Conservation (phyloP, 2,113 vertebrate species). For the Oryzias melastigma region DNA sequence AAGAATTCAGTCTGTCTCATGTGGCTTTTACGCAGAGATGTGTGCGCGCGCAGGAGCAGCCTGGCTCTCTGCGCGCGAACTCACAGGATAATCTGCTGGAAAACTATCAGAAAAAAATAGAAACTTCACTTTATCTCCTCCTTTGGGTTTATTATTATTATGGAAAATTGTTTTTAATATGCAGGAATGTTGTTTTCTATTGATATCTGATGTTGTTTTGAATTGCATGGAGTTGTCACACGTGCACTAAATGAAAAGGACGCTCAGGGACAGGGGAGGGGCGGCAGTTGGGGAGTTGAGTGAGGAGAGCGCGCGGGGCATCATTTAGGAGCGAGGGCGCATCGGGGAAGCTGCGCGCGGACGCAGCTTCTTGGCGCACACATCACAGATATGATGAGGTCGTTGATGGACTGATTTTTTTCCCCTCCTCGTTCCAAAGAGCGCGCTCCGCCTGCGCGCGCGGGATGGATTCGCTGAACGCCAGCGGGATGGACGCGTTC, state of each 20-base stretch:
- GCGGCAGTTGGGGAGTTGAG: slow-evolving; percentile 46
- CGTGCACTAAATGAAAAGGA: slow-evolving; percentile 11
- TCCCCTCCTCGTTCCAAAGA: too few relatives aligned
- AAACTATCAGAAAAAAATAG: not conserved
- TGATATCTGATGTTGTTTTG: not conserved
- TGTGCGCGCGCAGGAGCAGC: slow-evolving; percentile 3
- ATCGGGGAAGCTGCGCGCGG: slow-evolving; percentile 34
- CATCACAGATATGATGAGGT: not conserved
- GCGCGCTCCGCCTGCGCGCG: too few relatives aligned
- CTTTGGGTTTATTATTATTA: too few relatives aligned
- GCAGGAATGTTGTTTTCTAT: not conserved
- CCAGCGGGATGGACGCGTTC: slow-evolving; percentile 73
- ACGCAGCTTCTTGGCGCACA: slow-evolving; percentile 17
- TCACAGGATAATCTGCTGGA: not conserved
- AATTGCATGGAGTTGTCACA: not conserved
- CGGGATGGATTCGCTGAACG: slow-evolving; percentile 75
- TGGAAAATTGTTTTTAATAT: too few relatives aligned
- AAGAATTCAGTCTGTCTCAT: slow-evolving; percentile 1
- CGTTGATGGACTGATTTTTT: slow-evolving; percentile 31
- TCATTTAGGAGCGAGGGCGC: slow-evolving; percentile 42
- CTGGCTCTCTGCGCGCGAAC: slow-evolving; percentile 8
- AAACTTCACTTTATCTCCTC: too few relatives aligned
- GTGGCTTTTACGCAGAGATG: not conserved
- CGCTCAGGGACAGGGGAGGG: slow-evolving; percentile 45
- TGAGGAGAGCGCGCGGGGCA: slow-evolving; percentile 61